Percentiles rank a stretch among this genome's conserved stretches.
phyloP scores from a whole-genome alignment of 1,140 invertebrate genomes.

The Pachypeltis micranthus region DNA sequence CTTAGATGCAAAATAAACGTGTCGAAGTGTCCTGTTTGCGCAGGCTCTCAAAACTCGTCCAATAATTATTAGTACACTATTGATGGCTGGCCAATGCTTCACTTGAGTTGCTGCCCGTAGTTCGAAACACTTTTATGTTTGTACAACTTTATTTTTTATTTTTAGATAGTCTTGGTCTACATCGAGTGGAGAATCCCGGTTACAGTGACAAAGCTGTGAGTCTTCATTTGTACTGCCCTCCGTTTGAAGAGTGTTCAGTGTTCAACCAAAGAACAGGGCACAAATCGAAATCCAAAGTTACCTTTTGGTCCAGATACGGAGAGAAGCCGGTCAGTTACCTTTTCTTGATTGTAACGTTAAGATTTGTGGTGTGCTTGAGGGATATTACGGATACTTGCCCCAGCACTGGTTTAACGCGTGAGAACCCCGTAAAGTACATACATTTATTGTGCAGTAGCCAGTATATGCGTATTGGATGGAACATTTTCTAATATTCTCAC shows the following conservation, averaged over 20 bases:
- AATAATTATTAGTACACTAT: neutral
- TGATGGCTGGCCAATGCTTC: neutral
- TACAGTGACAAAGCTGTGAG: slow-evolving; percentile 78
- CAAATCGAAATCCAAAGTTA: slow-evolving; percentile 53
- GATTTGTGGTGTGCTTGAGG: too few species aligned
- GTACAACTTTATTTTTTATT: neutral
- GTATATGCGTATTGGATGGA: too few species aligned
- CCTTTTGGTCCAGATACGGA: slow-evolving; percentile 85
- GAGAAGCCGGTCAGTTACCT: slow-evolving; percentile 39
- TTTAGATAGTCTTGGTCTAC: slow-evolving; percentile 82
- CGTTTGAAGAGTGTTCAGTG: slow-evolving; percentile 74
- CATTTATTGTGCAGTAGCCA: too few species aligned
- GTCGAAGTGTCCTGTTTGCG: too few species aligned
- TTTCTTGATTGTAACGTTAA: too few species aligned
- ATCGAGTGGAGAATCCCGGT: slow-evolving; percentile 90
- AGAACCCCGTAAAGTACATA: too few species aligned
- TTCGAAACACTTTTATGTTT: slow-evolving; percentile 20
- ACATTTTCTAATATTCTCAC: too few species aligned
- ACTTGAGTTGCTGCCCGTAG: neutral
- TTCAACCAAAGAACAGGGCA: slow-evolving; percentile 88
- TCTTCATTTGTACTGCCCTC: slow-evolving; percentile 91
- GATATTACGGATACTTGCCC: too few species aligned
- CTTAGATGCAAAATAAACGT: slow-evolving; percentile 3
- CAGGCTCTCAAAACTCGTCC: neutral
- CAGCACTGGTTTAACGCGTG: too few species aligned